Evolutionary conservation across 1,140 invertebrate genomes (phyloP).

Genomic region (Hetaerina americana): DNA sequence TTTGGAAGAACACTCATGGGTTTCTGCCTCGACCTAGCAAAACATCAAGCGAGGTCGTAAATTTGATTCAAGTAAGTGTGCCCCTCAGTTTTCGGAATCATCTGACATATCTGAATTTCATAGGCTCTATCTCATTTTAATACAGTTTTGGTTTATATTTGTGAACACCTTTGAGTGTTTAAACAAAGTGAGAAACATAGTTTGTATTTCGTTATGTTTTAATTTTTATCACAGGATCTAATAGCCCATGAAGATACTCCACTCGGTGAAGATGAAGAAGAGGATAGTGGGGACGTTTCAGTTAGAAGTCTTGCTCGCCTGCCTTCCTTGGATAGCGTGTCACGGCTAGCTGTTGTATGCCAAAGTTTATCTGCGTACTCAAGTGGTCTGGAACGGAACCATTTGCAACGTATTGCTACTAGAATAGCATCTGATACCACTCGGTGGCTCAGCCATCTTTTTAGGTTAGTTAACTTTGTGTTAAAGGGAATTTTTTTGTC

Average conservation of each 20-base stretch:
- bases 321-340: conserved; percentile 40
- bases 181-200: neutral
- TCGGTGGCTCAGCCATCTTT: conserved; percentile 64
- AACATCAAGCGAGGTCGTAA: conserved; percentile 28
- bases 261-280: conserved; percentile 17
- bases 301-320: conserved; percentile 26
- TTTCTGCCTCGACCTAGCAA: conserved; percentile 28
- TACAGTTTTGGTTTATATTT: no score
- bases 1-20: conserved; percentile 31
- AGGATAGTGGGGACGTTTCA: conserved; percentile 24
- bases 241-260: conserved; percentile 31
- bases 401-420: conserved; percentile 53
- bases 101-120: no score
- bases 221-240: conserved; percentile 30
- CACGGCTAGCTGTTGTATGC: conserved; percentile 51
- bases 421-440: conserved; percentile 61
- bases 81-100: no score
- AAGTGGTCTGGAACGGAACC: conserved; percentile 49
- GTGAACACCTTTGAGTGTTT: no score
- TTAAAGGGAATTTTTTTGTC: no score
- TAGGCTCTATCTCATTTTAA: no score
- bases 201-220: neutral
- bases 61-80: conserved; percentile 30
- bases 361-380: conserved; percentile 63
- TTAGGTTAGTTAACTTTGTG: conserved; percentile 57